Base-by-base conservation (phyloP, 1,140 invertebrate species). In the Mylabris phalerata region DNA sequence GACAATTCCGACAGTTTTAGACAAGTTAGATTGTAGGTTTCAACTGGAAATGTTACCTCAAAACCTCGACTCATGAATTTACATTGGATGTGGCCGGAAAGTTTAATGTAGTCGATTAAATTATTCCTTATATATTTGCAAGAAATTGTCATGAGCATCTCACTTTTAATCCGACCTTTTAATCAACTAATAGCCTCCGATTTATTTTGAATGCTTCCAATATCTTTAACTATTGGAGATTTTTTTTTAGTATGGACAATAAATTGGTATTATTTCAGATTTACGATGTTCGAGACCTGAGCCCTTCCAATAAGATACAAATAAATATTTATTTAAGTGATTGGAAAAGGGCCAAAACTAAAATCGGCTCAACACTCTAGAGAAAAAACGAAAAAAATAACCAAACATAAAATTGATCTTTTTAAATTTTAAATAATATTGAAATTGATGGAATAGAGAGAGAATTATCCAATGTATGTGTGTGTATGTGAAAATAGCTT, bases 51-150 rank as follows among this genome's bases (percentile, higher is more conserved):
- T 32, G 7, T 7, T 4, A 32, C 50, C 48, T 32, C 32, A 32
- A 7, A 32, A 32, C 32, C 32, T 5, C 32, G 19, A 46, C 61
- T 65, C 63, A 65, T 65, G 63, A 65, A 65, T 65, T 65, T 65
- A 65, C 60, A 65, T 65, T 55, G 59, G 47, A 55, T 60, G 63
- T 50, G 60, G 63, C 62, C 60, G 49, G 54, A 48, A 55, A 57
- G 61, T 58, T 60, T 65, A 65, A 65, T 65, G 61, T 47, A 56
- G 19, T 63, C 63, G 52, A 65, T 60, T 65, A 63, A 65, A 63
- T 65, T 65, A 65, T 65, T 65, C 61, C 47, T 56, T 60, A 55
- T 63, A 58, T 60, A 50, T 58, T 32, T 32, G 7, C 47, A 41
- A 25, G 48, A 54, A 49, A 46, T 41, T 62, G 60, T 48, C 56